phyloP scores from a whole-genome alignment of 2,888 invertebrate genomes.

The Julus scandinavius region DNA sequence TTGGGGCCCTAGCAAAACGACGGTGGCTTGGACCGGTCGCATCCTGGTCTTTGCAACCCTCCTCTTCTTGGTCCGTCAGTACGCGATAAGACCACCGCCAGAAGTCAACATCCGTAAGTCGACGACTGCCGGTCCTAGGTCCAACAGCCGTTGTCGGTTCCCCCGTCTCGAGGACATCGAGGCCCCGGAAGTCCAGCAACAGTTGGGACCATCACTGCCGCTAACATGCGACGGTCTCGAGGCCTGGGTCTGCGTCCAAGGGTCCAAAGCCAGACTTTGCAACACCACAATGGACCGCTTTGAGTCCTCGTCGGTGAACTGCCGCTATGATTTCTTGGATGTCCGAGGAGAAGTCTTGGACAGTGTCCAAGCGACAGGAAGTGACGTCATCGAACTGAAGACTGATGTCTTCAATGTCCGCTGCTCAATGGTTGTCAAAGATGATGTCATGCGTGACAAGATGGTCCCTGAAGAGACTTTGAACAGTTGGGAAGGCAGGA shows the following conservation, averaged over 20 bases:
- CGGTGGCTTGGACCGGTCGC: neutral
- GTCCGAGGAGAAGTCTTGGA: neutral
- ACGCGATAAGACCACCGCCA: neutral
- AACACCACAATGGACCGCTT: neutral
- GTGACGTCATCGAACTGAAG: neutral
- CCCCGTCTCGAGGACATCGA: constrained; percentile 3
- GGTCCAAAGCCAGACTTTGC: neutral
- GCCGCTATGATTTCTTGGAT: neutral
- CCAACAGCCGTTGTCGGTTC: neutral
- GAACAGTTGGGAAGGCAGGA: neutral
- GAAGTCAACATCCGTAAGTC: neutral
- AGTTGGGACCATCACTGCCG: neutral
- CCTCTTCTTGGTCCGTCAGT: neutral
- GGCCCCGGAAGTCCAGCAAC: neutral
- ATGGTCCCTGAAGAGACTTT: no score
- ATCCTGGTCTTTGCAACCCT: neutral
- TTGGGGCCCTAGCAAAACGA: neutral
- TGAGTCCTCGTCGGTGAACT: neutral
- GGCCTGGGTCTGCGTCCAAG: constrained; percentile 36
- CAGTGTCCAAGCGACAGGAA: neutral
- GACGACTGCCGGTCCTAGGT: no score
- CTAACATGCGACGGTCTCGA: neutral
- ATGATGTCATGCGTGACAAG: neutral
- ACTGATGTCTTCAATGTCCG: neutral
- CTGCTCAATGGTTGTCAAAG: neutral